Base-by-base conservation (phyloP, 2,797 vertebrate genomes). In the Rhinogobio ventralis region DNA sequence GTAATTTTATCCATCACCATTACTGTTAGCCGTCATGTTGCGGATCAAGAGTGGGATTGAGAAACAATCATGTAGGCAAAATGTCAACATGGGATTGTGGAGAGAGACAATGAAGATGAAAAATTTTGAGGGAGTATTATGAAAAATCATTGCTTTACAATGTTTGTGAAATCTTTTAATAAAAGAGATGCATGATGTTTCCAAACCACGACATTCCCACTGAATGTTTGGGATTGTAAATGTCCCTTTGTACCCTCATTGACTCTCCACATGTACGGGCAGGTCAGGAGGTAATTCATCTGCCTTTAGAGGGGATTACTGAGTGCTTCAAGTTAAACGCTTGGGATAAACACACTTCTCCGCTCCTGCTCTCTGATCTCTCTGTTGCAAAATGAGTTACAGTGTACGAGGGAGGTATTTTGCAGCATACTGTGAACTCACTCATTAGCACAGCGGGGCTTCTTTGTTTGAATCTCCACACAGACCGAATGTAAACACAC, bases 221-320 rank as follows among this genome's bases (percentile, higher is more conserved):
- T 39, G 30, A 49, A 28, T 67, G 30, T 83, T 67, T 71, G 23
- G 6, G 73, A 84, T 72, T 66, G 15, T 72, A 62, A 71, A 79
- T 85, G 83, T 84, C 83, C 83, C 67, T 79, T 72, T 72, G 83
- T 79, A 79, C 67, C 75, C 67, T 76, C 82, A 69, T 15, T 77
- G 74, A 77, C 49, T 77, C 64, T 72, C 9, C 75, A 42, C 83
- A 72, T 79, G 83, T 79, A 85, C 23, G 13, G 83, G 67, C 83
- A 79, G 66, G 76, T 85, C 67, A 85, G 76, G 42, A 64, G 42
- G 83, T 73, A 79, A 79, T 79, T 85, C 15, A 85, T 72, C 76
- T 13, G 42, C 75, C 53, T 79, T 84, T 84, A 72, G 20, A 73
- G 42, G 28, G 75, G 76, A 85, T 79, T 85, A 85, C 76, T 49